A percentile compares a stretch with the other conserved stretches of the same genome.
These are phyloP conservation scores for Drosophila tristis DNA, from an alignment of 1,140 invertebrate genomes.

Conservation along the genomic window DNA sequence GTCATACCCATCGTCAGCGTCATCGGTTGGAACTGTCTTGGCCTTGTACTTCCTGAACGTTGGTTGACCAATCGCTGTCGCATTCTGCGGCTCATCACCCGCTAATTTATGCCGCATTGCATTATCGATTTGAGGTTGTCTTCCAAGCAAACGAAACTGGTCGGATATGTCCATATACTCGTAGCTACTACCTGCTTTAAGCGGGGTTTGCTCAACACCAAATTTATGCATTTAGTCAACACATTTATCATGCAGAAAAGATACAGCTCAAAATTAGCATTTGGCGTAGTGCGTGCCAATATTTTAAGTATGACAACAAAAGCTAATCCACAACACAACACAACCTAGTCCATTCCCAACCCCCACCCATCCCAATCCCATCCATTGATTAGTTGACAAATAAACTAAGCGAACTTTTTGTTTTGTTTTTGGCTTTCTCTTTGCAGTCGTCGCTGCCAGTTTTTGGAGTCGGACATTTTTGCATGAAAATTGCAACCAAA, in stretches of 20 bases:
- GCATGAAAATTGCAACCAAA: constrained; percentile 74
- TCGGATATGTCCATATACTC: constrained; percentile 23
- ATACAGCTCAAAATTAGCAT: constrained; percentile 50
- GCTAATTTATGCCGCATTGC: constrained; percentile 54
- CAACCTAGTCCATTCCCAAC: background rate
- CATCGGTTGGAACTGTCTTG: constrained; percentile 4
- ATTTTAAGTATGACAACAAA: constrained; percentile 43
- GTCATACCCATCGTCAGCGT: no score
- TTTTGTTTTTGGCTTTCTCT: constrained; percentile 55
- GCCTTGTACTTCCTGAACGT: constrained; percentile 8
- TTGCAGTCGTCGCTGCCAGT: constrained; percentile 33
- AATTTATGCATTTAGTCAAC: constrained; percentile 58
- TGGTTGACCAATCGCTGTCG: constrained; percentile 4
- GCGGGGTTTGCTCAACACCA: constrained; percentile 42
- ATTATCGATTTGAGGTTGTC: constrained; percentile 36
- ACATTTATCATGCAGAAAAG: constrained; percentile 62
- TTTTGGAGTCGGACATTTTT: constrained; percentile 25
- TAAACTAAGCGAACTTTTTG: constrained; percentile 37
- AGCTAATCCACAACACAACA: background rate
- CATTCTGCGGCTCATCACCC: constrained; percentile 28
- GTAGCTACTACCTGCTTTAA: constrained; percentile 36
- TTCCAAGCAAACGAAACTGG: constrained; percentile 48
- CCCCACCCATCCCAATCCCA: background rate
- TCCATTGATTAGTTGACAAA: constrained; percentile 55
- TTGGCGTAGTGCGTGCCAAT: constrained; percentile 51